Evolutionary conservation across 1,140 invertebrate species (phyloP).

Genomic region (Tribolium madens): DNA sequence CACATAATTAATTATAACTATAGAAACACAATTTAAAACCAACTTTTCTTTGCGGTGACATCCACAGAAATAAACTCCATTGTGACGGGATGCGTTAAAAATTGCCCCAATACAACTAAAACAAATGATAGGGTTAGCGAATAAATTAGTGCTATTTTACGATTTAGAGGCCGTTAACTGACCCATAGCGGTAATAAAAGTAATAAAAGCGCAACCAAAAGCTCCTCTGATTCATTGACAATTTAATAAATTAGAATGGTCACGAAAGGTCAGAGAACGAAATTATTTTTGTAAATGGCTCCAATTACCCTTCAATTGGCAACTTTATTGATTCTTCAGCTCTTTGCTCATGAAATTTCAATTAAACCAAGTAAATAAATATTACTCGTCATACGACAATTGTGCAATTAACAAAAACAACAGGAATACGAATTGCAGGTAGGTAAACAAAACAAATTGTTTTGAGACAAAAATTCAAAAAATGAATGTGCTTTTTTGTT

Average conservation of each 20-base stretch:
- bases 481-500: too few relatives aligned
- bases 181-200: constrained; percentile 34
- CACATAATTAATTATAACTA: constrained; percentile 39
- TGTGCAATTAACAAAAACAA: too few relatives aligned
- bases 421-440: too few relatives aligned
- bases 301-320: constrained; percentile 14
- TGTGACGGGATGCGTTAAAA: background rate
- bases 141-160: constrained; percentile 33
- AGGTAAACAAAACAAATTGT: too few relatives aligned
- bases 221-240: constrained; percentile 36
- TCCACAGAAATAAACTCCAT: background rate
- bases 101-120: background rate
- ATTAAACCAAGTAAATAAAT: constrained; percentile 1
- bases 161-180: constrained; percentile 31
- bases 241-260: constrained; percentile 36
- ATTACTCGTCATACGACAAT: too few relatives aligned
- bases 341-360: background rate
- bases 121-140: constrained; percentile 22
- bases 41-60: background rate
- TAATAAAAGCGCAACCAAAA: constrained; percentile 37
- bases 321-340: constrained; percentile 1
- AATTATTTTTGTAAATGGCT: constrained; percentile 32
- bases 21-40: constrained; percentile 1
- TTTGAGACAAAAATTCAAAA: too few relatives aligned
- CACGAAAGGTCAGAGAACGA: constrained; percentile 32